A percentile compares a stretch with the other conserved stretches of the same genome.
Conservation (phyloP, 37 sponge, comb jelly and placozoan genomes). For the Agelas oroides region DNA sequence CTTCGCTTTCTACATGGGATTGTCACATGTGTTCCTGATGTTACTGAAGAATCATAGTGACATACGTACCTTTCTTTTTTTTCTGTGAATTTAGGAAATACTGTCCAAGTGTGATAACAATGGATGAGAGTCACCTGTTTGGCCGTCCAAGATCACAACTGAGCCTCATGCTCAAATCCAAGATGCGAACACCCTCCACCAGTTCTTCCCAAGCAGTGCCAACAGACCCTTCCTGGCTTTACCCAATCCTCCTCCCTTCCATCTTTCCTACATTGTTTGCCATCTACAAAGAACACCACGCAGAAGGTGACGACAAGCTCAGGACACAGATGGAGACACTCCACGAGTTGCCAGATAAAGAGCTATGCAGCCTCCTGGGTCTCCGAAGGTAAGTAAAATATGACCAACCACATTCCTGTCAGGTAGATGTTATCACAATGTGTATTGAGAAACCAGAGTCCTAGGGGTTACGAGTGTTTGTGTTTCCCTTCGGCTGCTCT, state of each 20-base stretch:
- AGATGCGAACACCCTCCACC: background rate
- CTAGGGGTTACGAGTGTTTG: no score
- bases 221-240: conserved; percentile 46
- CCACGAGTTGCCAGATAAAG: background rate
- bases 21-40: no score
- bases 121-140: background rate
- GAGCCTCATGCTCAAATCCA: conserved; percentile 22
- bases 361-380: conserved; percentile 22
- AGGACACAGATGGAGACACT: conserved; percentile 1
- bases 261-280: conserved; percentile 62
- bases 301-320: conserved; percentile 33
- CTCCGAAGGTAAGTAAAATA: conserved; percentile 3
- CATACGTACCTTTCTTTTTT: no score
- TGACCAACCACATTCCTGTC: no score
- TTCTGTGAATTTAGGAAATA: background rate
- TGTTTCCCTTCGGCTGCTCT: no score
- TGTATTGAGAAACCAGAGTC: no score
- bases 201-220: background rate
- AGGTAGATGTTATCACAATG: no score
- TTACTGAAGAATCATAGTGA: no score
- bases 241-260: conserved; percentile 63
- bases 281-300: conserved; percentile 59
- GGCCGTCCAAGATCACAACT: conserved; percentile 26
- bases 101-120: conserved; percentile 36
- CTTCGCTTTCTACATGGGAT: no score